These are phyloP conservation scores for Leptobrachium ailaonicum DNA, from an alignment of 2,113 vertebrate genomes.

Conservation along the genomic window DNA sequence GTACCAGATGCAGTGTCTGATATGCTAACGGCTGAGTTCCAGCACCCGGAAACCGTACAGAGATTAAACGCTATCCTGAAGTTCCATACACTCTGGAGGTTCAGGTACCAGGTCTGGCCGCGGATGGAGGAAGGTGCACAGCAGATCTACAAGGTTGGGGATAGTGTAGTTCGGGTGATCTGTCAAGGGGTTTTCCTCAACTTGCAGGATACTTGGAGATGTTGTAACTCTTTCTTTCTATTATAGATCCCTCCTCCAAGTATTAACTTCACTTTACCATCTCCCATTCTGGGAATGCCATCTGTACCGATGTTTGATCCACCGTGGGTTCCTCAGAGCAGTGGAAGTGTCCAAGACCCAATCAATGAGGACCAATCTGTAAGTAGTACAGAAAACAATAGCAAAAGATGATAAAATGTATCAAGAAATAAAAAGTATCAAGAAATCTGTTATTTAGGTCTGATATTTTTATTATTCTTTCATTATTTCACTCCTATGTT, in stretches of 20 bases:
- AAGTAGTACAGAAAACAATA: constrained; percentile 61
- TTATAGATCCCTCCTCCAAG: constrained; percentile 95
- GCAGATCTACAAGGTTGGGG: constrained; percentile 95
- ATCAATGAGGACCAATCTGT: constrained; percentile 98
- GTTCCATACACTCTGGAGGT: constrained; percentile 96
- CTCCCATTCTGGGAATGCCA: constrained; percentile 96
- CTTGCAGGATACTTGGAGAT: neutral
- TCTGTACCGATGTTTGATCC: constrained; percentile 98
- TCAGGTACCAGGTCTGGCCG: constrained; percentile 98
- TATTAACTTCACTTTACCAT: constrained; percentile 97
- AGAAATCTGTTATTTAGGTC: too few species aligned
- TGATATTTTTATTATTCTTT: too few species aligned
- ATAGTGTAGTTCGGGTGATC: neutral
- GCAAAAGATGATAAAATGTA: too few species aligned
- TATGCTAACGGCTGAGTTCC: constrained; percentile 97
- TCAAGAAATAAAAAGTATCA: too few species aligned
- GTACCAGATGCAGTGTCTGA: constrained; percentile 93
- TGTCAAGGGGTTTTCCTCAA: too few species aligned
- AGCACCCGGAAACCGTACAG: constrained; percentile 92
- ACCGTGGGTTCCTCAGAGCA: constrained; percentile 95
- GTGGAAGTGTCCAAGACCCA: constrained; percentile 93
- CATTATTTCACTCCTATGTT: too few species aligned
- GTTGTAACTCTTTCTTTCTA: neutral
- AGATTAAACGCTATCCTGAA: constrained; percentile 93
- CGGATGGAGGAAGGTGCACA: constrained; percentile 98